These are phyloP conservation scores for Pyrocephalus nanus DNA, from an alignment of 2,797 vertebrate species.

Conservation along the genomic window DNA sequence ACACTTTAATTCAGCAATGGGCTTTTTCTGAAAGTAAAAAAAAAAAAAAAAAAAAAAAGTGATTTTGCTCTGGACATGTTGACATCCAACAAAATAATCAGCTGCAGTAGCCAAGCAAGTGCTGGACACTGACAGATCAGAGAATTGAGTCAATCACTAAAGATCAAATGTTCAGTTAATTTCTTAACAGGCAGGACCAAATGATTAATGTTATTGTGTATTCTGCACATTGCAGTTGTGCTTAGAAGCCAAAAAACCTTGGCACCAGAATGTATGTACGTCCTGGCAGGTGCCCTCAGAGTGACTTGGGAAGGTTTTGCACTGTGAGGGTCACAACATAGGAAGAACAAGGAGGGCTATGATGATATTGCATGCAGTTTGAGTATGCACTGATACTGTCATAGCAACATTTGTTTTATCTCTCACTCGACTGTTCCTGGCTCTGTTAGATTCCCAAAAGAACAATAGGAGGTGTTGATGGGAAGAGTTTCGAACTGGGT, in stretches of 20 bases:
- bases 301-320: background rate
- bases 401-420: background rate
- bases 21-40: background rate
- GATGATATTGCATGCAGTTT: background rate
- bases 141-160: background rate
- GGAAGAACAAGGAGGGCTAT: background rate
- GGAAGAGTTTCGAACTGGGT: background rate
- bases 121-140: background rate
- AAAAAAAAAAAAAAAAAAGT: background rate
- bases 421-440: background rate
- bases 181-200: background rate
- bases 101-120: background rate
- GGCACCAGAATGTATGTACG: background rate
- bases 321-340: background rate
- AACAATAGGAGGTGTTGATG: background rate
- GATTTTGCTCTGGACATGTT: background rate
- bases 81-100: background rate
- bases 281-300: background rate
- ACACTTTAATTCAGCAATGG: background rate
- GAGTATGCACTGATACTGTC: background rate
- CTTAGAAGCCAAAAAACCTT: background rate
- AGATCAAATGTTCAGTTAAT: background rate
- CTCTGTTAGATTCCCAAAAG: background rate
- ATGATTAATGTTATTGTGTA: background rate
- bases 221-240: background rate